Base-by-base conservation (phyloP, 1,140 invertebrate species). In the Cotesia glomerata region DNA sequence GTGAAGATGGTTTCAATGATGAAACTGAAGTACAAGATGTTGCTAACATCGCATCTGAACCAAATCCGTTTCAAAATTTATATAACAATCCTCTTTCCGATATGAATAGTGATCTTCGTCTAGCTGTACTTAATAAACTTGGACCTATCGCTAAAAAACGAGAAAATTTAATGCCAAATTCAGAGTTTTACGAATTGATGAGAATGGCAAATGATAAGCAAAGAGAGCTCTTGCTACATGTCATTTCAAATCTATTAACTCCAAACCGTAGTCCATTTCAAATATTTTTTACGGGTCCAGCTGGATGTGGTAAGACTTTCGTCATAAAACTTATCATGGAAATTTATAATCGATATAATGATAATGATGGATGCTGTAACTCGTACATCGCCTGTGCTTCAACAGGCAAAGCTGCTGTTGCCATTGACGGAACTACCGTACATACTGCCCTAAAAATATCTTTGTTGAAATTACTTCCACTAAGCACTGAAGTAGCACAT, bases 361-460 rank as follows among this genome's bases (percentile, higher is more conserved):
- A 75, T 14, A 74, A 71, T 64, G 75, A 71, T 64, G 54, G 36
- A 54, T 18, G 71, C 45, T 51, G 7, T 45, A 73, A 76, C 70
- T 9, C 14, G 34, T 64, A 75, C 14, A 69, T n/a, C n/a, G n/a
- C 80, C 16, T 74, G 74, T 64, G 82, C 81, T 16, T 73, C 77
- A 62, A 79, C 81, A 18, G 82, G 82, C 5, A 82, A 82, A 74
- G 83, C 83, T 16, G 81, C 81, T 11, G 71, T 75, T 54, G 71
- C 75, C 39, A 78, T 84, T 34, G 65, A 61, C 45, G 84, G 82
- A 32, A 75, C 76, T 18, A 84, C 81, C n/a, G n/a, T n/a, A n/a
- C n/a, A n/a, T n/a, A n/a, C n/a, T n/a, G n/a, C n/a, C n/a, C n/a
- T n/a, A n/a, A 39, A 67, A 49, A 67, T 59, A 45, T 66, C 34